These are phyloP conservation scores for Hemicrepidius hirtus DNA, from an alignment of 2,888 invertebrate genomes.

Conservation along the genomic window DNA sequence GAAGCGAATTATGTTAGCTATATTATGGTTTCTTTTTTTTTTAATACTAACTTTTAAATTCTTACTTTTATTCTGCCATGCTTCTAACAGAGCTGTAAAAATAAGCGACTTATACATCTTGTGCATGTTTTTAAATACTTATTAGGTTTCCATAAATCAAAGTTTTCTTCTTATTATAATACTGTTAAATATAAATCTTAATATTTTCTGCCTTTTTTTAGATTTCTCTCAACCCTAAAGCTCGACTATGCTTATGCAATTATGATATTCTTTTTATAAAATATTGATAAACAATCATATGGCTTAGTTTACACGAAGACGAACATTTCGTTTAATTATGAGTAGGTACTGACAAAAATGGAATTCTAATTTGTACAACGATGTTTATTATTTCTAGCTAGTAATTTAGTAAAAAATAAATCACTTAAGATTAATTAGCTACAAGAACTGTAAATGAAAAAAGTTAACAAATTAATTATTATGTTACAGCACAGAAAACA, in stretches of 20 bases:
- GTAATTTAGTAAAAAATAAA: too few relatives aligned
- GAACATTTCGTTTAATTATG: too few relatives aligned
- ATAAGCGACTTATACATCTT: constrained; percentile 33
- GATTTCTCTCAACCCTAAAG: background rate
- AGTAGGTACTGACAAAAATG: too few relatives aligned
- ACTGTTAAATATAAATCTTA: background rate
- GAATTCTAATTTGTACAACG: too few relatives aligned
- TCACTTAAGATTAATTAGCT: too few relatives aligned
- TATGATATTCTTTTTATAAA: background rate
- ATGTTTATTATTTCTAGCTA: too few relatives aligned
- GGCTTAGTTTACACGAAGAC: too few relatives aligned
- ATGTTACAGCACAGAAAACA: too few relatives aligned
- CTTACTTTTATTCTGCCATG: constrained; percentile 36
- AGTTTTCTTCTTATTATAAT: background rate
- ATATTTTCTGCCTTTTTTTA: constrained; percentile 1
- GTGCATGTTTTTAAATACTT: constrained; percentile 2
- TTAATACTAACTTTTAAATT: constrained; percentile 35
- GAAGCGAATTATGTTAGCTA: constrained; percentile 46
- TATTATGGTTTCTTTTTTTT: constrained; percentile 30
- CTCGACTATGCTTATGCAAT: background rate
- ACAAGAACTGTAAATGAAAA: too few relatives aligned
- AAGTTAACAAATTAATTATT: too few relatives aligned
- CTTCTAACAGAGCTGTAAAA: constrained; percentile 50
- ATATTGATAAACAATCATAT: background rate
- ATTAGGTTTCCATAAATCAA: background rate